Evolutionary conservation across 2,888 invertebrate genomes (phyloP).

Genomic region (Caenorhabditis panamensis): DNA sequence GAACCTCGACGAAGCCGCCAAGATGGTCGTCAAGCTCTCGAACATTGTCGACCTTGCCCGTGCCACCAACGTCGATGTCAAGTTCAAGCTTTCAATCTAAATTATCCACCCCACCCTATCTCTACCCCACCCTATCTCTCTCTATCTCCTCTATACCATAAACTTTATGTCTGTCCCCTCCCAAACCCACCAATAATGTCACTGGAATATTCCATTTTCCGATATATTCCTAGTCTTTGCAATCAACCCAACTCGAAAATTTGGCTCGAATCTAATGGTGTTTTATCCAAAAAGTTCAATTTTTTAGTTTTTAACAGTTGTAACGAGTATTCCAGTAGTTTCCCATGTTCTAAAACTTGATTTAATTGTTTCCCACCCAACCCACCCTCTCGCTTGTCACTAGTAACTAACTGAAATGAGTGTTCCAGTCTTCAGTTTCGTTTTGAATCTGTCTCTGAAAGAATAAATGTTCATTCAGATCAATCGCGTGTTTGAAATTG

Average conservation of each 20-base stretch:
- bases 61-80: conserved; percentile 88
- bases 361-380: conserved; percentile 19
- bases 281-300: conserved; percentile 1
- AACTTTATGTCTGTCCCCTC: neutral
- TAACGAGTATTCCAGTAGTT: conserved; percentile 45
- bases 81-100: conserved; percentile 88
- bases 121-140: no score
- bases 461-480: conserved; percentile 17
- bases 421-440: neutral
- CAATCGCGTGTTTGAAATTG: neutral
- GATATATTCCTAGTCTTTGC: conserved; percentile 48
- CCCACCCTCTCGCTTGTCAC: neutral
- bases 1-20: conserved; percentile 89
- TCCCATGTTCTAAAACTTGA: neutral
- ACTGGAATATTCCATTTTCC: conserved; percentile 23
- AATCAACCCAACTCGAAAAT: conserved; percentile 4
- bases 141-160: neutral
- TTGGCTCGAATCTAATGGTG: neutral
- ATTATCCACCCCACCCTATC: no score
- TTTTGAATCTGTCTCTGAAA: neutral
- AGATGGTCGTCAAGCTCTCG: conserved; percentile 85
- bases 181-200: conserved; percentile 6
- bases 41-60: conserved; percentile 85
- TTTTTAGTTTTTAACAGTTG: conserved; percentile 25
- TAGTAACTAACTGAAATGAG: neutral